Conservation (phyloP, 2,113 vertebrate species). For the Pelusios castaneus region DNA sequence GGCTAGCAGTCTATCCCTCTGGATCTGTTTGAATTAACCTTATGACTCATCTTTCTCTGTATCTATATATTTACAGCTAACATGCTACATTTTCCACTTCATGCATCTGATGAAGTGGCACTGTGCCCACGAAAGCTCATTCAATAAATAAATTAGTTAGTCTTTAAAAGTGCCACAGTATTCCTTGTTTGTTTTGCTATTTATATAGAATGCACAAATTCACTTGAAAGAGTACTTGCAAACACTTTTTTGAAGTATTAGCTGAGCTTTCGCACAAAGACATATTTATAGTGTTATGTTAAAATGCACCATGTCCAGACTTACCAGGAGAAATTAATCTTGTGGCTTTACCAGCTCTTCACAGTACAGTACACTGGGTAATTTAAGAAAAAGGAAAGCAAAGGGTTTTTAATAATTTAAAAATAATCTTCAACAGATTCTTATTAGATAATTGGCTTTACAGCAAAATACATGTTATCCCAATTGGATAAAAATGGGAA, state of each 20-base stretch:
- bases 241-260: neutral
- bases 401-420: constrained; percentile 5
- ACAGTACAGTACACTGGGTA: neutral
- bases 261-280: too few species aligned
- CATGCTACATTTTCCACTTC: too few species aligned
- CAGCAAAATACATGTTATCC: neutral
- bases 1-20: too few species aligned
- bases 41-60: too few species aligned
- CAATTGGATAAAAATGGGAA: neutral
- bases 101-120: too few species aligned
- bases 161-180: too few species aligned
- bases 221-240: neutral
- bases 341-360: neutral
- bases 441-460: neutral
- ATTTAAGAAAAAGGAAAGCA: neutral
- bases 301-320: neutral
- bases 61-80: too few species aligned
- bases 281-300: neutral
- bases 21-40: too few species aligned
- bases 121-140: too few species aligned
- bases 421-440: constrained; percentile 6
- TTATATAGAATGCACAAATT: neutral
- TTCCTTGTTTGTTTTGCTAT: neutral
- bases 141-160: too few species aligned
- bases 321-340: neutral